These are phyloP conservation scores for Ispidina picta DNA, from an alignment of 2,797 vertebrate genomes.

Conservation along the genomic window DNA sequence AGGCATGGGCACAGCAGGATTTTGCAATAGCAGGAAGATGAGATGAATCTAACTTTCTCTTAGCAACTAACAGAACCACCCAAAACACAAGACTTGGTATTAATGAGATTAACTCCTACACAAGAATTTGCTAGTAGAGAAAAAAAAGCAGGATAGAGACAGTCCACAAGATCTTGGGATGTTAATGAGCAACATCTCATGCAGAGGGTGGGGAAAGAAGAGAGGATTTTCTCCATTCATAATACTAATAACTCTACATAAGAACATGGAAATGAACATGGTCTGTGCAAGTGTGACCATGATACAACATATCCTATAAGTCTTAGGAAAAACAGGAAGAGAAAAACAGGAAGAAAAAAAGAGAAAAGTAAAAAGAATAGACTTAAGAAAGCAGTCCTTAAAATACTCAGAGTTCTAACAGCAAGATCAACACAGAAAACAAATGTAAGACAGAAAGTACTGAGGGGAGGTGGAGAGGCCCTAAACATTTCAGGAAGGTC, in stretches of 20 bases:
- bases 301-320: neutral
- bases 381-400: neutral
- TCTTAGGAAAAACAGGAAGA: neutral
- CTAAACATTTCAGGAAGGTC: neutral
- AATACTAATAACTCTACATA: neutral
- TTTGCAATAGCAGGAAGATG: constrained; percentile 4
- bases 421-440: neutral
- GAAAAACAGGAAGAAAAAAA: neutral
- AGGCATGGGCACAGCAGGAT: neutral
- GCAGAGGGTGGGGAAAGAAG: neutral
- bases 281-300: neutral
- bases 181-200: neutral
- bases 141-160: neutral
- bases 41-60: constrained; percentile 8
- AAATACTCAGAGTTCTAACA: neutral
- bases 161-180: neutral
- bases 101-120: constrained; percentile 2
- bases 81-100: neutral
- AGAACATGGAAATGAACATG: neutral
- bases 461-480: neutral
- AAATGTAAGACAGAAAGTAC: neutral
- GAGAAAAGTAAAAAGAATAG: neutral
- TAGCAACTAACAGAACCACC: neutral
- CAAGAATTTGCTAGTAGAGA: neutral
- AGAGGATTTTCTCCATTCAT: neutral